phyloP scores from a whole-genome alignment of 2,113 vertebrate species.

The Macrotus californicus region DNA sequence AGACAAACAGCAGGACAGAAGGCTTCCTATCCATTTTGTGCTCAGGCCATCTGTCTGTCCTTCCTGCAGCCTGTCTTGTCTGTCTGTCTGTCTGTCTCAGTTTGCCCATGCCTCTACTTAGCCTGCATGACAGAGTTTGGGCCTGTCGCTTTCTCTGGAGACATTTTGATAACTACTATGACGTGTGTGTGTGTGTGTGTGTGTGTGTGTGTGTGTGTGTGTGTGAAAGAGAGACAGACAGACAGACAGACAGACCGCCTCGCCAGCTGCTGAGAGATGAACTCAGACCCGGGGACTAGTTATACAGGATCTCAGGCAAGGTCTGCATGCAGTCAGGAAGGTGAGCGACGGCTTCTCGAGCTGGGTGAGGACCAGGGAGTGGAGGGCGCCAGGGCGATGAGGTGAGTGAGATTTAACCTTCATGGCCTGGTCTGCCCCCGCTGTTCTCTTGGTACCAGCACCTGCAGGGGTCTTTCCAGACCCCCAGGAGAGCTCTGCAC shows the following conservation, averaged over 20 bases:
- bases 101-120: no score
- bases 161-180: not conserved
- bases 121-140: not conserved
- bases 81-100: not conserved
- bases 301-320: not conserved
- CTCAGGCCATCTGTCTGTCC: not conserved
- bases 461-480: not conserved
- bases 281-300: not conserved
- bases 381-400: not conserved
- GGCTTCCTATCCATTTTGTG: not conserved
- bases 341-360: not conserved
- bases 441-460: not conserved
- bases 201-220: rapidly evolving
- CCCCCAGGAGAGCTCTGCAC: not conserved
- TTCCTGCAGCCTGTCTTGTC: not conserved
- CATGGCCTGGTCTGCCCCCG: not conserved
- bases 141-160: not conserved
- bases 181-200: rapidly evolving
- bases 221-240: no score
- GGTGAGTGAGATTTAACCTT: no score
- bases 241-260: not conserved
- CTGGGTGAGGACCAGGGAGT: not conserved
- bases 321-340: not conserved
- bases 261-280: not conserved
- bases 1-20: rapidly evolving